Conservation (phyloP, 2,797 vertebrate genomes). For the Euthynnus affinis region DNA sequence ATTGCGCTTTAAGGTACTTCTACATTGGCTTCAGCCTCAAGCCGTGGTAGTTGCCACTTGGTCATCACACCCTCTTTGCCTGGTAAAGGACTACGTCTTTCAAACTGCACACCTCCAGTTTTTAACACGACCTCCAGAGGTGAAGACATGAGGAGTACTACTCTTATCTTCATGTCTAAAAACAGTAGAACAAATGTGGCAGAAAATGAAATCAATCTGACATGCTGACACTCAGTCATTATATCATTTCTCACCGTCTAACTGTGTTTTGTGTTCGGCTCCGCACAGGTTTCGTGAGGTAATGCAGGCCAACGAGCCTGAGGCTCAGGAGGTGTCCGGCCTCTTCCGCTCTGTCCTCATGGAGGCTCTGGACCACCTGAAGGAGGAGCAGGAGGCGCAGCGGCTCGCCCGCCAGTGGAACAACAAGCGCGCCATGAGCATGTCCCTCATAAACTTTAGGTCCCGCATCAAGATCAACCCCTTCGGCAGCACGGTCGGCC, state of each 20-base stretch:
- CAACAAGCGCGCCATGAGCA: constrained; percentile 89
- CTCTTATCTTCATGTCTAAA: too few species aligned
- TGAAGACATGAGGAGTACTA: too few species aligned
- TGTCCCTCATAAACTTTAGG: constrained; percentile 90
- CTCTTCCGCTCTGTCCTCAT: constrained; percentile 92
- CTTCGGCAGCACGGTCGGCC: constrained; percentile 91
- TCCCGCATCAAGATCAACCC: constrained; percentile 93
- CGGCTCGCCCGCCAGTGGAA: constrained; percentile 92
- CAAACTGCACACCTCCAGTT: not conserved
- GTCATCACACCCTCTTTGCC: too few species aligned
- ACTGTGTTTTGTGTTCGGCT: not conserved
- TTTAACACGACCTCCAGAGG: not conserved
- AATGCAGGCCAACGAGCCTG: constrained; percentile 90
- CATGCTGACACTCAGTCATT: not conserved
- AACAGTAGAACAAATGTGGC: too few species aligned
- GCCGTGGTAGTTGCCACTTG: too few species aligned
- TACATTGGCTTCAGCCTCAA: too few species aligned
- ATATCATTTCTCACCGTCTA: not conserved
- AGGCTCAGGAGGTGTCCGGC: constrained; percentile 90
- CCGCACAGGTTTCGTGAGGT: constrained; percentile 92
- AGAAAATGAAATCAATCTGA: not conserved
- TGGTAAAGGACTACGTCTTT: too few species aligned
- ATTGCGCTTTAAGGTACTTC: too few species aligned
- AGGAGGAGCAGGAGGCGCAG: constrained; percentile 92
- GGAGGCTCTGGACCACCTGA: constrained; percentile 89